Percentiles rank a stretch among this genome's conserved stretches.
These are phyloP conservation scores for Erebia epiphron DNA, from an alignment of 2,888 invertebrate genomes.

Conservation along the genomic window DNA sequence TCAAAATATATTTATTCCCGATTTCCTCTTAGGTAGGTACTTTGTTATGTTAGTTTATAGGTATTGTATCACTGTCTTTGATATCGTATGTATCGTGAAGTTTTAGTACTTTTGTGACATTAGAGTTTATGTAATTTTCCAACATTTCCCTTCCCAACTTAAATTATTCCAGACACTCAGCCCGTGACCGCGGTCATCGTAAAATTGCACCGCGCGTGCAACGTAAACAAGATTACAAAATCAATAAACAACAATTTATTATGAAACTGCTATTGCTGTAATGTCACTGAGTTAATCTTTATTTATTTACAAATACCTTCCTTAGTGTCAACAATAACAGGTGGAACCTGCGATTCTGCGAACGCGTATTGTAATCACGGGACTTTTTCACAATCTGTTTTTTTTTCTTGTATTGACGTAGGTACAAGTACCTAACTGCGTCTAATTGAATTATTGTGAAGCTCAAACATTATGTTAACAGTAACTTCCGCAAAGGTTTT, in stretches of 20 bases:
- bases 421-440: background rate
- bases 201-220: slow-evolving; percentile 43
- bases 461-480: background rate
- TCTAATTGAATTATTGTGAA: background rate
- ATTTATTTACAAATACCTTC: slow-evolving; percentile 41
- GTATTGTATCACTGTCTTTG: too few species aligned
- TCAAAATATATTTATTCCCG: too few species aligned
- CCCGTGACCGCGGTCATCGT: slow-evolving; percentile 31
- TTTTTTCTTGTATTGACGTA: slow-evolving; percentile 7
- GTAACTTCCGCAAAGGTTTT: background rate
- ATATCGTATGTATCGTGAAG: too few species aligned
- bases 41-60: too few species aligned
- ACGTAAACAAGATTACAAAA: slow-evolving; percentile 45
- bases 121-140: background rate
- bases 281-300: slow-evolving; percentile 43
- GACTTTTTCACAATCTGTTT: slow-evolving; percentile 15
- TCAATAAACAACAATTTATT: slow-evolving; percentile 49
- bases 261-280: slow-evolving; percentile 44
- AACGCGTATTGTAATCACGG: slow-evolving; percentile 24
- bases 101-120: too few species aligned
- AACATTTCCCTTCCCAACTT: slow-evolving; percentile 4
- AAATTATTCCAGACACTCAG: background rate
- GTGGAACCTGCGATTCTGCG: slow-evolving; percentile 34
- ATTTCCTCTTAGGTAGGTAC: too few species aligned
- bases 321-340: slow-evolving; percentile 31